Evolutionary conservation across 2,113 vertebrate species (phyloP).

Genomic region (Ictidomys tridecemlineatus): DNA sequence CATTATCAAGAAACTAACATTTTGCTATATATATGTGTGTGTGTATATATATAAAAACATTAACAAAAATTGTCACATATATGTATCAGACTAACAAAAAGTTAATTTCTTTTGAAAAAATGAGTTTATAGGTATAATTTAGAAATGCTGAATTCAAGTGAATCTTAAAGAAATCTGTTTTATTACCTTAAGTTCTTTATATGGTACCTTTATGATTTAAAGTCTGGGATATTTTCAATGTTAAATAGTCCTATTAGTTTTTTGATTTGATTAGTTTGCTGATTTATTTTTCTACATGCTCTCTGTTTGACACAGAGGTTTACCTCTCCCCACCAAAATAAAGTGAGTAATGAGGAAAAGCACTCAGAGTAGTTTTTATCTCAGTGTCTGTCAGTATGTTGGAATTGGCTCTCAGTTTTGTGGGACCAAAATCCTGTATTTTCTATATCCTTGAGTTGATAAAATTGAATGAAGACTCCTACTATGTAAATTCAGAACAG

Average conservation of each 20-base stretch:
- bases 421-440: neutral
- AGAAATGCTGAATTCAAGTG: neutral
- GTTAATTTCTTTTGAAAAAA: slow-evolving; percentile 36
- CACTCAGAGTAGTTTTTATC: neutral
- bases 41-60: neutral
- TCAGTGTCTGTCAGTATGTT: neutral
- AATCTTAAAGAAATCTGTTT: neutral
- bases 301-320: neutral
- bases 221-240: neutral
- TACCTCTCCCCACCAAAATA: neutral
- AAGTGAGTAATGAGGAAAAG: neutral
- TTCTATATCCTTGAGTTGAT: neutral
- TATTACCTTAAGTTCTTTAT: neutral
- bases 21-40: neutral
- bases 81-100: neutral
- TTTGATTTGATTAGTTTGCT: neutral
- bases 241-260: neutral
- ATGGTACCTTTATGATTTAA: neutral
- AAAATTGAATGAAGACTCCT: neutral
- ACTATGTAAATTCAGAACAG: neutral
- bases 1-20: neutral
- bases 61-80: neutral
- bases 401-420: neutral
- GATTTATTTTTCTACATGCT: neutral
- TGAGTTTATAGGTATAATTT: neutral